Percentiles rank a stretch among this genome's conserved stretches.
phyloP scores from a whole-genome alignment of 2,113 vertebrate species.

The Lasiurus borealis region DNA sequence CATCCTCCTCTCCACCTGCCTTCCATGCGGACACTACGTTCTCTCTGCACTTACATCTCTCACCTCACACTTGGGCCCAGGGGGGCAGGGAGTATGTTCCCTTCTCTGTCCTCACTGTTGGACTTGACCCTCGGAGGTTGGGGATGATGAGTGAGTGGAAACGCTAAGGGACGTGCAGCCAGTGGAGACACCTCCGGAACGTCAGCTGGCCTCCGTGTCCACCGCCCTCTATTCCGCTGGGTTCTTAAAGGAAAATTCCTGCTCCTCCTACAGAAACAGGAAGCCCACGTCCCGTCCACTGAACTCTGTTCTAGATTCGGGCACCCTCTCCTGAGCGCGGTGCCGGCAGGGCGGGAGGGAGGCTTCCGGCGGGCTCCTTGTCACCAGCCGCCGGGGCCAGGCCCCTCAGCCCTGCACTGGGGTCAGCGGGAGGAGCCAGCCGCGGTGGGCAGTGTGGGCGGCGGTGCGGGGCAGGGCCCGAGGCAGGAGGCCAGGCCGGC shows the following conservation, averaged over 20 bases:
- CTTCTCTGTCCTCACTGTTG: neutral
- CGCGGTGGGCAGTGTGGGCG: no score
- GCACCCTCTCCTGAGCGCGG: neutral
- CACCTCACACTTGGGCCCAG: neutral
- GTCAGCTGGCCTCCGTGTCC: neutral
- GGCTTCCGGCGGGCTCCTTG: neutral
- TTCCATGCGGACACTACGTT: neutral
- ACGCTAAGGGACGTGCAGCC: neutral
- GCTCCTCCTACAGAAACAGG: neutral
- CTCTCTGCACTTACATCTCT: neutral
- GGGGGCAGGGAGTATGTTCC: no score
- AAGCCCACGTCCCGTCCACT: neutral
- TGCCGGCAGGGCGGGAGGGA: neutral
- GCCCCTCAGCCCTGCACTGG: neutral
- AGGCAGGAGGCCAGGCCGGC: no score
- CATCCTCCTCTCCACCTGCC: neutral
- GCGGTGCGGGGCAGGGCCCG: no score
- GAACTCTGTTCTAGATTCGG: rapidly evolving
- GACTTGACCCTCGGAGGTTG: no score
- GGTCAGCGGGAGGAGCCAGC: neutral
- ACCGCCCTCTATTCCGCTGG: neutral
- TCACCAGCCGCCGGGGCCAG: neutral
- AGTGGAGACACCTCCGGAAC: neutral
- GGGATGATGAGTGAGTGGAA: neutral
- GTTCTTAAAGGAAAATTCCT: neutral